These are phyloP conservation scores for Steatocranus sp. DNA, from an alignment of 2,797 vertebrate genomes.

Conservation along the genomic window DNA sequence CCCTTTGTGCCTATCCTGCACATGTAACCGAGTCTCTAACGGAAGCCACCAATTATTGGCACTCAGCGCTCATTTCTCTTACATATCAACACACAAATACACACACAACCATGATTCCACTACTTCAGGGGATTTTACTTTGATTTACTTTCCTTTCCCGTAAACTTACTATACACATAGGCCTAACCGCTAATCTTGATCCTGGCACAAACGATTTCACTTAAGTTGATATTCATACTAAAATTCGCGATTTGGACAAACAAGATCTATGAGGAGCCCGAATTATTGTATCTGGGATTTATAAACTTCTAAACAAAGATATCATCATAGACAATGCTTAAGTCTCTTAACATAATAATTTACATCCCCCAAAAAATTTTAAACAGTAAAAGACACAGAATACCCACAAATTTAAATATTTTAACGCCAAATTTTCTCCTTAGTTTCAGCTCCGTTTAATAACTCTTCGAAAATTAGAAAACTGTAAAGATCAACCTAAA, in stretches of 20 bases:
- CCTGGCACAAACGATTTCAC: neutral
- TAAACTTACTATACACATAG: neutral
- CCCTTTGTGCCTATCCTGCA: neutral
- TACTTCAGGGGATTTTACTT: neutral
- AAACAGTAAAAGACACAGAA: neutral
- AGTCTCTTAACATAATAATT: neutral
- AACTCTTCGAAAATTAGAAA: neutral
- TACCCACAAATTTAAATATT: neutral
- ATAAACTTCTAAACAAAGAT: neutral
- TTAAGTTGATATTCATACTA: neutral
- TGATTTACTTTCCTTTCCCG: neutral
- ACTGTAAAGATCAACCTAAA: neutral
- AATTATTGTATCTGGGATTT: neutral
- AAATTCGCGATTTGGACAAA: neutral
- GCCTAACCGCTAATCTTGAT: neutral
- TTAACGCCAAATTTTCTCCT: too few relatives aligned
- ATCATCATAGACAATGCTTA: neutral
- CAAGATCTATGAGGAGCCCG: accelerated
- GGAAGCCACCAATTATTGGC: constrained; percentile 56
- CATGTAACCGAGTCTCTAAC: constrained; percentile 35
- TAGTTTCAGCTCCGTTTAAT: neutral
- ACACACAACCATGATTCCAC: neutral
- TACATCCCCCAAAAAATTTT: accelerated
- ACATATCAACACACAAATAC: neutral
- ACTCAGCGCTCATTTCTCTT: constrained; percentile 15